Conservation (phyloP, 2,113 vertebrate species). For the Gracilinanus agilis region DNA sequence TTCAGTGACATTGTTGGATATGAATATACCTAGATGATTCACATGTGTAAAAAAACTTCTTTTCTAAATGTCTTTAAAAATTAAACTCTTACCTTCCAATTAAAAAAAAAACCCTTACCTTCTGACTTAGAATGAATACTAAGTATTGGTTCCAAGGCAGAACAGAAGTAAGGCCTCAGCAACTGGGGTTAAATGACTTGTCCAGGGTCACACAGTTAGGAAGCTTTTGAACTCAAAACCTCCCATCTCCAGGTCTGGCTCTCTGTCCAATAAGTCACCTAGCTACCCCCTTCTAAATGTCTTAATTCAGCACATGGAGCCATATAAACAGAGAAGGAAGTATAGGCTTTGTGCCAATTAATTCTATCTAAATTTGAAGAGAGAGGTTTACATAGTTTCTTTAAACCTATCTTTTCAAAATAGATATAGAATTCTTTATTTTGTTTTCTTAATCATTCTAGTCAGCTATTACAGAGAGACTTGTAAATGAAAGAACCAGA, state of each 20-base stretch:
- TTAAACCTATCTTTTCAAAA: not conserved
- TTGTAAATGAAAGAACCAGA: not conserved
- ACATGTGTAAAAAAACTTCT: slow-evolving; percentile 29
- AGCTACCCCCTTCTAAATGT: slow-evolving; percentile 19
- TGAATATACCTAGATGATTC: slow-evolving; percentile 22
- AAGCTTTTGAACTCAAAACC: no score
- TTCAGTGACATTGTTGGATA: slow-evolving; percentile 20
- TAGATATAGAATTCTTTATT: not conserved
- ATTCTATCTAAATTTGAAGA: not conserved
- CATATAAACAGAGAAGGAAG: slow-evolving; percentile 24
- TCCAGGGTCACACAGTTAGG: no score
- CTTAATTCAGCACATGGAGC: slow-evolving; percentile 25
- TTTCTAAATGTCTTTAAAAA: slow-evolving; percentile 26
- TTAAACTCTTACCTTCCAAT: no score
- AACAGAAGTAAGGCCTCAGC: no score
- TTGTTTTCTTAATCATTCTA: not conserved
- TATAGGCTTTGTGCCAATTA: not conserved
- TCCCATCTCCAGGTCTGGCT: no score
- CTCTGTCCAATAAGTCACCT: no score
- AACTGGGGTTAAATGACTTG: no score
- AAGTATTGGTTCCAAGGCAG: no score
- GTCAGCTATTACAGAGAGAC: not conserved
- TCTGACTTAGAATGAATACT: no score
- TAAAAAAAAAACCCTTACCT: no score
- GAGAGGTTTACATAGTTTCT: not conserved